These are phyloP conservation scores for Rachycentron canadum DNA, from an alignment of 2,797 vertebrate species.

Conservation along the genomic window DNA sequence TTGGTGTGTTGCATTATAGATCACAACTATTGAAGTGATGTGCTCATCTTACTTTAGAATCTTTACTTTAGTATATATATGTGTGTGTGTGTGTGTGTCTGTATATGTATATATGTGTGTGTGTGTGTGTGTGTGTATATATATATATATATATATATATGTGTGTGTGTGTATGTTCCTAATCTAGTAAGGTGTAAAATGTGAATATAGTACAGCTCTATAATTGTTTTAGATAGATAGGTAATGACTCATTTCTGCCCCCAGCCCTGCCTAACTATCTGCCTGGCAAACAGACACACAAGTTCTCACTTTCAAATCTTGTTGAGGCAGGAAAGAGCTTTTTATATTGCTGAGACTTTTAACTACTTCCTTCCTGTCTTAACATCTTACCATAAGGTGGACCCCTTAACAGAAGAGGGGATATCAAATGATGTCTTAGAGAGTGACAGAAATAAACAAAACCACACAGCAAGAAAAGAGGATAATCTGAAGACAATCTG, in stretches of 20 bases:
- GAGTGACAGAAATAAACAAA: conserved; percentile 32
- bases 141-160: no score
- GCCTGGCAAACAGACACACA: conserved; percentile 38
- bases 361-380: conserved; percentile 84
- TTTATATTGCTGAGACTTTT: conserved; percentile 62
- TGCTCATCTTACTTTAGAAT: conserved; percentile 1
- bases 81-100: no score
- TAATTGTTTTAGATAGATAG: conserved; percentile 35
- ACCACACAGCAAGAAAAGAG: conserved; percentile 14
- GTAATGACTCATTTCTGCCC: conserved; percentile 37
- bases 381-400: conserved; percentile 54
- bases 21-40: neutral
- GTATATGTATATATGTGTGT: no score
- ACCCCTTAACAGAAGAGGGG: conserved; percentile 26
- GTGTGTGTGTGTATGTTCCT: no score
- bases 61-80: no score
- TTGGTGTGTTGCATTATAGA: neutral
- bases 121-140: no score
- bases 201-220: neutral
- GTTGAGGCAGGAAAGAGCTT: conserved; percentile 71
- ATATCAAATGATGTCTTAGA: conserved; percentile 29
- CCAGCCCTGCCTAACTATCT: conserved; percentile 19
- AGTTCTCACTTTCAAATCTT: conserved; percentile 58
- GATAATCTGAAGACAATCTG: conserved; percentile 37
- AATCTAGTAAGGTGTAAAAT: conserved; percentile 14